A percentile compares a stretch with the other conserved stretches of the same genome.
These are phyloP conservation scores for Itoplectis maculator DNA, from an alignment of 2,888 invertebrate species.

Conservation along the genomic window DNA sequence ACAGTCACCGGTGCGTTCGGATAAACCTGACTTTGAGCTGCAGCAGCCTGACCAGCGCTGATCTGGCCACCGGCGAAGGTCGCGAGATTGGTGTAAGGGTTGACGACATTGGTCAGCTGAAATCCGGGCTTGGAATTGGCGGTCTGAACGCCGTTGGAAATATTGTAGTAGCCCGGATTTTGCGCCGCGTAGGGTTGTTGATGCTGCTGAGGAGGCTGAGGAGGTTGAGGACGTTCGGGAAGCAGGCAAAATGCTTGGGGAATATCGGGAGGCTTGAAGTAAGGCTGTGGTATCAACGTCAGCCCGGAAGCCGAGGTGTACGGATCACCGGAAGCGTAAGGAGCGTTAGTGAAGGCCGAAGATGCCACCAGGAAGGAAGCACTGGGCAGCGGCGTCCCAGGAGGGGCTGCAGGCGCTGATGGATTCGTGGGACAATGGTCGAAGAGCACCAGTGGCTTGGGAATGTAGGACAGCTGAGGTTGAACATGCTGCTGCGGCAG, in stretches of 20 bases:
- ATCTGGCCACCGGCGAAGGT: conserved; percentile 72
- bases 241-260: conserved; percentile 75
- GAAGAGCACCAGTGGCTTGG: conserved; percentile 76
- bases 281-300: conserved; percentile 76
- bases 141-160: conserved; percentile 74
- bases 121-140: conserved; percentile 73
- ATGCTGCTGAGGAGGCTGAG: conserved; percentile 62
- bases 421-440: conserved; percentile 74
- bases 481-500: conserved; percentile 58
- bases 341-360: conserved; percentile 74
- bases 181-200: conserved; percentile 66
- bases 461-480: conserved; percentile 71
- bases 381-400: conserved; percentile 67
- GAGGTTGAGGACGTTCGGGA: conserved; percentile 73
- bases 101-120: conserved; percentile 70
- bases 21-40: conserved; percentile 70
- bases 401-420: conserved; percentile 57
- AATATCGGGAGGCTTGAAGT: conserved; percentile 78
- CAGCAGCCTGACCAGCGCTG: conserved; percentile 8
- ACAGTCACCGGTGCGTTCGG: conserved; percentile 70
- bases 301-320: conserved; percentile 74
- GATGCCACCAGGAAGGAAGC: conserved; percentile 76
- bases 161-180: conserved; percentile 75
- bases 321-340: conserved; percentile 74
- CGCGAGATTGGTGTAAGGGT: conserved; percentile 69